Conservation (phyloP, 2,113 vertebrate genomes). For the human region GRCh38 chr18:49192001-49192500, state of each 20-base stretch:
- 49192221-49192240: background rate
- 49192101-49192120: too few relatives aligned
- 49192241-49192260: background rate
- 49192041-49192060: too few relatives aligned
- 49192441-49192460: background rate
- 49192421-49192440: background rate
- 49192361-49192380: background rate
- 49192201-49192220: too few relatives aligned
- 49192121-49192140: too few relatives aligned
- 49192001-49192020: too few relatives aligned
- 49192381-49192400: background rate
- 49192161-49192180: too few relatives aligned
- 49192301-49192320: conserved; percentile 47
- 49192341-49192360: background rate
- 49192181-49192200: too few relatives aligned
- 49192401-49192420: background rate
- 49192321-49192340: conserved; percentile 21
- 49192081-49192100: too few relatives aligned
- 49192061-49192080: too few relatives aligned
- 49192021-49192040: too few relatives aligned
- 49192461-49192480: background rate
- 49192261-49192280: background rate
- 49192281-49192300: background rate
- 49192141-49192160: too few relatives aligned
- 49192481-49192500: background rate